phyloP scores from a whole-genome alignment of 2,888 invertebrate genomes.

The Synergus laeviventris region DNA sequence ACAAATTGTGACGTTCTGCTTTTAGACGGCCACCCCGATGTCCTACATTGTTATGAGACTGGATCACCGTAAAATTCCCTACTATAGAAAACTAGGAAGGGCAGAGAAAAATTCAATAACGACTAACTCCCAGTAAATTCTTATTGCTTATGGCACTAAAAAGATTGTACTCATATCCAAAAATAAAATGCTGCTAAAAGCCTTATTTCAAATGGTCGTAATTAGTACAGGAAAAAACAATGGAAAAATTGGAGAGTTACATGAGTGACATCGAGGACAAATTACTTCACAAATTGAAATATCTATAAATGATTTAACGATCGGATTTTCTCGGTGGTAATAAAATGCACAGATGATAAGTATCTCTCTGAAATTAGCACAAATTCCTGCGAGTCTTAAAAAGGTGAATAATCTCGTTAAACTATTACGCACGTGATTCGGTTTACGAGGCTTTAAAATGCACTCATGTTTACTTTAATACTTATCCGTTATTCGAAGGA shows the following conservation, averaged over 20 bases:
- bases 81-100: constrained; percentile 44
- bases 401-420: constrained; percentile 12
- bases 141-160: background rate
- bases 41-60: constrained; percentile 46
- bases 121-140: background rate
- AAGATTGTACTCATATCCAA: background rate
- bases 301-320: background rate
- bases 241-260: no score
- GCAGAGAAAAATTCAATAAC: constrained; percentile 45
- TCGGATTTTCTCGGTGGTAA: background rate
- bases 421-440: constrained; percentile 13
- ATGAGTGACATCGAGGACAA: background rate
- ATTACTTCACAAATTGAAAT: background rate
- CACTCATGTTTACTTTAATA: constrained; percentile 15
- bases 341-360: constrained; percentile 1
- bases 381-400: background rate
- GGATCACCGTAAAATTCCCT: constrained; percentile 41
- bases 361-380: background rate
- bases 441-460: constrained; percentile 21
- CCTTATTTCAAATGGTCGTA: no score
- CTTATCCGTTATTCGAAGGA: background rate
- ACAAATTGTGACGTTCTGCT: constrained; percentile 61
- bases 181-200: background rate
- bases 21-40: constrained; percentile 56
- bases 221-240: no score